Evolutionary conservation across 2,113 vertebrate genomes (phyloP), one percentile per base, ranked within the genome.

Genomic region (Hypocryptadius cinnamomeus): DNA sequence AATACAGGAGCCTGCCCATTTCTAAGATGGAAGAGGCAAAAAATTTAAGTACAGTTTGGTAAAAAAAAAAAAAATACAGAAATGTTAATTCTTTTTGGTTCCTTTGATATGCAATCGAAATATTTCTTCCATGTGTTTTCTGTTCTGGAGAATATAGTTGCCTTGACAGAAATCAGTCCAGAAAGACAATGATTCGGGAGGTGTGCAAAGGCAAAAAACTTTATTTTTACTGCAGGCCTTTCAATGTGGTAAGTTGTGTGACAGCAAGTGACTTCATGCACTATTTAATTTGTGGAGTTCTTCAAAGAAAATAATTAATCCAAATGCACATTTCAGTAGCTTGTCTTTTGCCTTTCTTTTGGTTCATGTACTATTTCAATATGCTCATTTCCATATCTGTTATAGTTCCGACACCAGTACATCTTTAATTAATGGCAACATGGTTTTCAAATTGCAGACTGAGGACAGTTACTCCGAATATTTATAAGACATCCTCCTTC

Each of bases 371-470:
- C 22, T 24, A 50, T 87, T 94, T 90, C 87, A 85, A 9, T 39
- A 54, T 23, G 54, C 50, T 90, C 42, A 51, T 93, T 94, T 89
- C 47, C 35, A 24, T 87, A 70, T 42, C 82, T 73, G 27, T 66
- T 83, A 78, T 71, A 72, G 83, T 92, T 88, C 51, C 27, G 2
- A 74, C 35, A 60, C 11, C 13, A 47, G 19, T 44, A 22, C 48
- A 35, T 83, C 64, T 48, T 85, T 94, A 83, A 94, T 96, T 94
- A 88, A 77, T 48, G 44, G 13, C 85, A 94, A 88, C 56, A 68
- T 37, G 39, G 35, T 70, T 92, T 96, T 73, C 76, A 80, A 88
- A 77, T n/a, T 63, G 42, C 22, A 88, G 59, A 28, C 72, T 86
- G 60, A 93, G 39, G 22, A 51, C 42, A 53, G 30, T 70, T 87